Percentiles rank a stretch among this genome's conserved stretches.
These are phyloP conservation scores for Tenthredo amoena DNA, from an alignment of 2,888 invertebrate species.

Conservation along the genomic window DNA sequence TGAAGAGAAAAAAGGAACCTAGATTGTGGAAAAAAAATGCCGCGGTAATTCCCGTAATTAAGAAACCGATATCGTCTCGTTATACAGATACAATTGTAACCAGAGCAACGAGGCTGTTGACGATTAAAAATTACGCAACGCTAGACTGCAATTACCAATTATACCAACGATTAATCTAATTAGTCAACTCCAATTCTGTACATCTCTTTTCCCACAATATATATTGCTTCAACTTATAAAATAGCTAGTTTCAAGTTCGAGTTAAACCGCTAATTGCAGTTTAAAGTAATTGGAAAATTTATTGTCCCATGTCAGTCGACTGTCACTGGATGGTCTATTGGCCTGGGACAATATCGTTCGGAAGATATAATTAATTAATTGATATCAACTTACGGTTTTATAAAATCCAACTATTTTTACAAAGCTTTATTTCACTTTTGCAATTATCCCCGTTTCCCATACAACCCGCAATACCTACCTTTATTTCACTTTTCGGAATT, in stretches of 20 bases:
- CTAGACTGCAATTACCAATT: slow-evolving; percentile 45
- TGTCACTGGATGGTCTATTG: slow-evolving; percentile 59
- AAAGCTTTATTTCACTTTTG: neutral
- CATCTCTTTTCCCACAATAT: slow-evolving; percentile 41
- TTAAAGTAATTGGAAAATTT: slow-evolving; percentile 75
- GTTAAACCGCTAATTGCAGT: slow-evolving; percentile 70
- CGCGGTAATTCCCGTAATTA: slow-evolving; percentile 10
- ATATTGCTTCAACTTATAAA: slow-evolving; percentile 11
- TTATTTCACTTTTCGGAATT: neutral
- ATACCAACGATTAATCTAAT: slow-evolving; percentile 51
- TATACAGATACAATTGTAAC: neutral
- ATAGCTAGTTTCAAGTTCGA: slow-evolving; percentile 57
- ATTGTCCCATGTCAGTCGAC: slow-evolving; percentile 59
- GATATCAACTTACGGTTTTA: slow-evolving; percentile 58
- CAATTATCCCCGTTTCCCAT: neutral
- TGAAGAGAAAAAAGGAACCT: neutral
- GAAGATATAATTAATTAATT: slow-evolving; percentile 65
- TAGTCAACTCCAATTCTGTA: slow-evolving; percentile 41
- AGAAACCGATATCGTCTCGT: slow-evolving; percentile 28
- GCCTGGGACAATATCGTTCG: slow-evolving; percentile 62
- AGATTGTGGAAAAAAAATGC: neutral
- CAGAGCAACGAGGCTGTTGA: neutral
- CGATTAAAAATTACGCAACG: slow-evolving; percentile 36
- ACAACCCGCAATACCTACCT: neutral
- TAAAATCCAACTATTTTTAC: neutral